Base-by-base conservation (phyloP, 2,888 invertebrate genomes). In the Perizoma affinitatum region DNA sequence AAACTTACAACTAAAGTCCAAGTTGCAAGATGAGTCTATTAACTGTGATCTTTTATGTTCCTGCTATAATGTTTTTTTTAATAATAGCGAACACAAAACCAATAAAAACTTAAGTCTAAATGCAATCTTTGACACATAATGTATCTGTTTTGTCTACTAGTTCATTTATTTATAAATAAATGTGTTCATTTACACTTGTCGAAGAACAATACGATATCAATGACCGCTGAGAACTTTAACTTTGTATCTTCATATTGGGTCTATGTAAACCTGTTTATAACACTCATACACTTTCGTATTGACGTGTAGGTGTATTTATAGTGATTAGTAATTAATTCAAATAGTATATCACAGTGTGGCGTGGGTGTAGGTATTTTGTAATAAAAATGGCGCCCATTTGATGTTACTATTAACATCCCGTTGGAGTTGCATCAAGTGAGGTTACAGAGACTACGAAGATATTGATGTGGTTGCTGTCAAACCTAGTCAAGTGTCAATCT, bases 321-420 rank as follows among this genome's bases (percentile, higher is more conserved):
- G 74, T 78, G 74, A 80, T 82, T 75, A 78, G 80, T 85, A 80
- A 85, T 84, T 87, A 85, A 83, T 82, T 83, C 79, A 74, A 80
- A 77, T 83, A 68, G 66, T 68, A 83, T 82, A 86, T 83, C 82
- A 82, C 81, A 68, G 70, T 66, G 58, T 58, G 66, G 67, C 73
- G 87, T 88, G 78, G 86, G 88, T 72, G 84, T 79, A 63, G 76
- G 73, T 76, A 79, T 84, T 86, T 83, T 83, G 83, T 84, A 87
- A 88, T 87, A 87, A 87, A 86, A 85, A 81, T 80, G 86, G 84
- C 79, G 84, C 76, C 82, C 78, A 79, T 79, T 82, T 76, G 80
- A 78, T 80, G 76, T 76, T 79, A 80, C 77, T 80, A 78, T 82
- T 79, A 82, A 81, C 78, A 75, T 79, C 78, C 71, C 76, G 80